Evolutionary conservation across 2,888 invertebrate genomes (phyloP).

Genomic region (Leptarthrus brevirostris): DNA sequence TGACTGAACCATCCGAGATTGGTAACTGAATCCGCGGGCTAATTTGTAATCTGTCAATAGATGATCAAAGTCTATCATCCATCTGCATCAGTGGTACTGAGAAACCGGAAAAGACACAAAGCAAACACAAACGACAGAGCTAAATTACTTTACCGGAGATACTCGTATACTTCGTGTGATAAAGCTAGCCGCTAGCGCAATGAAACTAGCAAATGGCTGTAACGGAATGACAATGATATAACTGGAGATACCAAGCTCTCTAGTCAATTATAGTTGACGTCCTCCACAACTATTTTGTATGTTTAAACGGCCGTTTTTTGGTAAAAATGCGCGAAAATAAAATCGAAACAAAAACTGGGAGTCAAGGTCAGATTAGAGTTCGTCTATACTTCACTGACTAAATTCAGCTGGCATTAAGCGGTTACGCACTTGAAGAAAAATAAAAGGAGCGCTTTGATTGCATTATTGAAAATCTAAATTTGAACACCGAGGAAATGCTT

Average conservation of each 20-base stretch:
- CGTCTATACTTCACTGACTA: neutral
- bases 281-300: neutral
- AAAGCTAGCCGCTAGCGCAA: neutral
- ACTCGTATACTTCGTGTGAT: no score
- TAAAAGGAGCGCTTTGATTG: neutral
- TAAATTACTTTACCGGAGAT: neutral
- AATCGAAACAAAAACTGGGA: conserved; percentile 3
- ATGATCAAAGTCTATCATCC: neutral
- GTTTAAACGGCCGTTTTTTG: neutral
- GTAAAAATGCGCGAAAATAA: neutral
- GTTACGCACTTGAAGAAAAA: neutral
- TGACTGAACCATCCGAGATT: neutral
- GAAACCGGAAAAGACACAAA: conserved; percentile 7
- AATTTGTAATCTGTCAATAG: conserved; percentile 41
- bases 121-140: no score
- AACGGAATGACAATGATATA: neutral
- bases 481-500: conserved; percentile 15
- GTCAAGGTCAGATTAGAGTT: conserved; percentile 1
- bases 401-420: neutral
- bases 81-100: conserved; percentile 4
- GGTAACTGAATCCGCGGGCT: neutral
- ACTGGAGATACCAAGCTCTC: neutral
- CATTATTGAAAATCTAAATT: conserved; percentile 5
- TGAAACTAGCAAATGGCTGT: neutral
- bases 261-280: neutral